phyloP scores from a whole-genome alignment of 1,140 invertebrate genomes.

The Semibalanus balanoides region DNA sequence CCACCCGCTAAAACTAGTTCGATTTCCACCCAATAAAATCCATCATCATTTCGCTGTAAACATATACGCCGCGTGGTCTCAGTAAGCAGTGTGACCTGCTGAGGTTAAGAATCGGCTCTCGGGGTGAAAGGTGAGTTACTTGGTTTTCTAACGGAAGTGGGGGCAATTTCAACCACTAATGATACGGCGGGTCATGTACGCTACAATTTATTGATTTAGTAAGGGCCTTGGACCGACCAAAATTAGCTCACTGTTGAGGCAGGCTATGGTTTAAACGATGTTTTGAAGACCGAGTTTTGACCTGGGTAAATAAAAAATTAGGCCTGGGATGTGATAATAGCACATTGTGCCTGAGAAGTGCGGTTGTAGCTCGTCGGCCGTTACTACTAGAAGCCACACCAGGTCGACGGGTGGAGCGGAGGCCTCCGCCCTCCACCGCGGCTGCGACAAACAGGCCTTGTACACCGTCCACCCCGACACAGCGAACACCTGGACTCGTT shows the following conservation, averaged over 20 bases:
- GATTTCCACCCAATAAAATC: background rate
- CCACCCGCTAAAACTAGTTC: background rate
- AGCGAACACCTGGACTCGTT: too few species aligned
- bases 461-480: too few species aligned
- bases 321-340: background rate
- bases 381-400: too few species aligned
- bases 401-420: too few species aligned
- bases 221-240: background rate
- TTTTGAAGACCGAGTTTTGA: background rate
- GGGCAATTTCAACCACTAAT: background rate
- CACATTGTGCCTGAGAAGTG: background rate
- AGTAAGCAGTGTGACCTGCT: background rate
- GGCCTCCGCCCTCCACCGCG: too few species aligned
- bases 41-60: background rate
- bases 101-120: background rate
- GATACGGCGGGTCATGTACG: background rate
- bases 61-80: background rate
- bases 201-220: slow-evolving; percentile 1
- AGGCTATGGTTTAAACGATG: background rate
- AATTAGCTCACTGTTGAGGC: background rate
- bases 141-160: background rate
- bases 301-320: slow-evolving; percentile 1
- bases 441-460: too few species aligned
- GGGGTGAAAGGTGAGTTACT: background rate
- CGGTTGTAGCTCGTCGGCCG: background rate